A percentile compares a stretch with the other conserved stretches of the same genome.
Conservation (phyloP, 92 coral and sea anemone species). For the Anthopleura xanthogrammica region DNA sequence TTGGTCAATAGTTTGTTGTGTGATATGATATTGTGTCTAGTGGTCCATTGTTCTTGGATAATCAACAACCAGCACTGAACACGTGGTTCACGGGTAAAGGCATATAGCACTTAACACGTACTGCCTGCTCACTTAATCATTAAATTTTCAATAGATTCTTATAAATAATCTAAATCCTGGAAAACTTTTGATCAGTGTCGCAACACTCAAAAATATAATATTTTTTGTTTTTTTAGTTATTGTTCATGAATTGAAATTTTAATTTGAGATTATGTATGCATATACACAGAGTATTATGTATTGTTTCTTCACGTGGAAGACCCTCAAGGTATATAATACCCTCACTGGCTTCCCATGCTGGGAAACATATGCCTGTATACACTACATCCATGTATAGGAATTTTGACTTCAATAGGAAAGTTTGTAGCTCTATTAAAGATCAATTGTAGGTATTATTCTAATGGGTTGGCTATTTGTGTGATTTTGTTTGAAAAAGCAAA, state of each 20-base stretch:
- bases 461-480: neutral
- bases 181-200: neutral
- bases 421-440: neutral
- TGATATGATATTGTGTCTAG: neutral
- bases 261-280: neutral
- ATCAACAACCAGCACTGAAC: neutral
- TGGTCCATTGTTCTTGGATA: neutral
- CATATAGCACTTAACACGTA: neutral
- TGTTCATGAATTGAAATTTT: neutral
- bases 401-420: neutral
- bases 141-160: neutral
- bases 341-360: neutral
- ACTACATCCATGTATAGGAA: neutral
- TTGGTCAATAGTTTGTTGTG: neutral
- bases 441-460: neutral
- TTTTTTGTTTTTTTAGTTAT: neutral
- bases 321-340: neutral
- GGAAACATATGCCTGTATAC: neutral
- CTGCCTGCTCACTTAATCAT: neutral
- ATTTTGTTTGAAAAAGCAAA: neutral
- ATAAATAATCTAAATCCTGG: neutral
- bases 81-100: neutral
- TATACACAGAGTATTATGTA: neutral
- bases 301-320: constrained; percentile 5
- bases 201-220: neutral